phyloP scores from a whole-genome alignment of 2,797 vertebrate species.

The Leptodactylus fallax region DNA sequence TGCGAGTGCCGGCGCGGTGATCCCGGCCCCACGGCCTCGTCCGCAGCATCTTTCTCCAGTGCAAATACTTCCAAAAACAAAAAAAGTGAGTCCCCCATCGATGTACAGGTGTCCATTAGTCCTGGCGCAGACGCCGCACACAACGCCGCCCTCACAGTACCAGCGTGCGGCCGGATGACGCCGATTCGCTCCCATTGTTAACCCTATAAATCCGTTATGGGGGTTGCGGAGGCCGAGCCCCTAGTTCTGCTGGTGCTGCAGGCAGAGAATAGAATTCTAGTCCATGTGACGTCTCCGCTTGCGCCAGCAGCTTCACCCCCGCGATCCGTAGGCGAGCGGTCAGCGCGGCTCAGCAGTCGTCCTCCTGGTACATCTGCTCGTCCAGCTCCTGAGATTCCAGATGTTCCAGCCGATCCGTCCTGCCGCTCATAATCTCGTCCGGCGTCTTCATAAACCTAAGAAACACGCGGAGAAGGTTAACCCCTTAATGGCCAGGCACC shows the following conservation, averaged over 20 bases:
- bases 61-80: constrained; percentile 41
- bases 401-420: constrained; percentile 94
- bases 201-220: background rate
- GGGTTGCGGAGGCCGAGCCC: no score
- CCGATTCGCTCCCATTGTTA: background rate
- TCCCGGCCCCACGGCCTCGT: no score
- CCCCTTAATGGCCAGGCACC: no score
- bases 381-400: constrained; percentile 94
- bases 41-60: constrained; percentile 40
- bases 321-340: no score
- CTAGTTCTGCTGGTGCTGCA: no score
- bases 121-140: background rate
- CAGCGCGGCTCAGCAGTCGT: constrained; percentile 87
- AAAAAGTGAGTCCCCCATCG: constrained; percentile 21
- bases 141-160: constrained; percentile 35
- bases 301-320: no score
- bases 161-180: background rate
- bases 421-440: constrained; percentile 97
- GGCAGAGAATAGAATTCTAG: background rate
- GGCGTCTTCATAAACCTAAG: constrained; percentile 98
- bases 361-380: constrained; percentile 94
- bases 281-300: no score
- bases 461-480: no score
- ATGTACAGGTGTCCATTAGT: no score
- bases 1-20: no score